Base-by-base conservation (phyloP, 2,797 vertebrate species). In the Cryptoprocta ferox region DNA sequence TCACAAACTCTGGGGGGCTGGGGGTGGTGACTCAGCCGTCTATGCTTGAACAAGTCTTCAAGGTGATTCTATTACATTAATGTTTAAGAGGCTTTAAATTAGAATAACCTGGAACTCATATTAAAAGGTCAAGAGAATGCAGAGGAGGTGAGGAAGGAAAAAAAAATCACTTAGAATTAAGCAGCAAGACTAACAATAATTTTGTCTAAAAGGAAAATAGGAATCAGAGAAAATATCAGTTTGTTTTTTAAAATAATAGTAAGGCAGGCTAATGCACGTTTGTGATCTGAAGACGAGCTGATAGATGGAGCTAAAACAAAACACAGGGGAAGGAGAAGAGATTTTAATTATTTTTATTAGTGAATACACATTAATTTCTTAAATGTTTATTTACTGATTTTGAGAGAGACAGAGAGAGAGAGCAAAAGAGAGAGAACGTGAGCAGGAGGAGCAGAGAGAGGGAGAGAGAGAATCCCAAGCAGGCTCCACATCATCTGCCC, bases 161-260 rank as follows among this genome's bases (percentile, higher is more conserved):
- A 86, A 91, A 61, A 89, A 89, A 35, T 37, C 26, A 70, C 5
- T 76, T n/a, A 94, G 37, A 94, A 90, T 80, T 50, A 84, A n/a
- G 70, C 3, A 94, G 42, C 70, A 95, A 90, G 78, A 73, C 70
- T 87, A 95, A 84, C 50, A 95, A 75, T 75, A 63, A 96, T 73
- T 73, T 32, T 89, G 21, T 48, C 14, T 89, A 30, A 89, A 95
- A 89, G 26, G 61, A 91, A 94, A 91, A 91, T 16, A 88, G 32
- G 42, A 93, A 93, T 50, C 66, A 95, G 39, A 88, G 28, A 91
- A 95, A 89, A 56, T 35, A 66, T 1, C 30, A 42, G 32, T 84
- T 88, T 53, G 30, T 16, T 86, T 94, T 90, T 73, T 53, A 53
- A 76, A 85, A 94, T 26, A 21, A 21, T 18, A 89, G 28, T 35